Evolutionary conservation across 53 echinoderm and acorn worm species (phyloP), one percentile per base, ranked within the genome.

Genomic region (Glandiceps talaboti): DNA sequence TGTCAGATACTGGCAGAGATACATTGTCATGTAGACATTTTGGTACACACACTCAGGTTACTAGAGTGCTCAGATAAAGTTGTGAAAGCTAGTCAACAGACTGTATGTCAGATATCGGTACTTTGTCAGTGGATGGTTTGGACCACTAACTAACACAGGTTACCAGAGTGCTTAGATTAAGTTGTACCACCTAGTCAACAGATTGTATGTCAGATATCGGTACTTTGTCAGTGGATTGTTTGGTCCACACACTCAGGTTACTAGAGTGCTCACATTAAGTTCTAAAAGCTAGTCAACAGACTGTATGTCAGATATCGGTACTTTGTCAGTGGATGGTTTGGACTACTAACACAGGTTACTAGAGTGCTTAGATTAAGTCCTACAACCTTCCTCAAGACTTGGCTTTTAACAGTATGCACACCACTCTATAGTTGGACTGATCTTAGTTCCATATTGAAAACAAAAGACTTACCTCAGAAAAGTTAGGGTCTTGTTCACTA

Each of bases 11-110:
- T 10, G 79, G 78, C 29, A 92, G 92, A 27, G 90, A 33, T 31
- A 95, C 88, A 79, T 90, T 92, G 87, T 95, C 95, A 45, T 95
- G 95, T 81, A 92, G 95, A 27, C 95, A 88, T 83, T 95, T 95
- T 30, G 95, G 95, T 14, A 92, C 95, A 73, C 95, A 92, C 33
- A 95, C 82, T 72, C 95, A 95, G 28, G 95, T 89, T 25, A 72
- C n/a, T 6, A 95, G 92, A 0, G 87, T 90, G 32, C 77, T 82
- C 32, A 95, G 87, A 83, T 95, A 92, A 25, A 95, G 83, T 79
- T 95, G 92, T 1, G 86, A 30, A 14, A 95, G 73, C 95, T 95
- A 73, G n/a, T n/a, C 33, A 76, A n/a, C n/a, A n/a, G n/a, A 29
- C 80, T 92, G 92, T 90, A n/a, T n/a, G n/a, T n/a, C n/a, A n/a